Percentiles rank a stretch among this genome's conserved stretches.
phyloP scores from a whole-genome alignment of 2,113 vertebrate species.

The Panthera tigris region DNA sequence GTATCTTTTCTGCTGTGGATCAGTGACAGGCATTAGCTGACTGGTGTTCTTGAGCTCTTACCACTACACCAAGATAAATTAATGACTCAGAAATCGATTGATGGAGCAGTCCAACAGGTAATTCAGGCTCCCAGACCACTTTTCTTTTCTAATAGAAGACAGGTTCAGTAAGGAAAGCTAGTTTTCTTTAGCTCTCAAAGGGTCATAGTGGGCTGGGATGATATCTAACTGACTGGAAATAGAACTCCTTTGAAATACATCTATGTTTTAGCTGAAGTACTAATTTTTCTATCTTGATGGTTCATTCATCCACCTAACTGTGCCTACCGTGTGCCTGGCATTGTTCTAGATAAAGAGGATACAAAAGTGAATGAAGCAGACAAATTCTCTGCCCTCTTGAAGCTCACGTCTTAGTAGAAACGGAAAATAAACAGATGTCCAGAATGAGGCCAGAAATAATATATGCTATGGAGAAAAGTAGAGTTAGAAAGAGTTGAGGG shows the following conservation, averaged over 20 bases:
- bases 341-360: not conserved
- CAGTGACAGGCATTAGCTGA: not conserved
- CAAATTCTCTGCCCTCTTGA: not conserved
- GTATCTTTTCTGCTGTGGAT: not conserved
- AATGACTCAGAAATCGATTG: not conserved
- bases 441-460: not conserved
- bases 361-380: not conserved
- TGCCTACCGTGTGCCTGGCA: rapidly evolving
- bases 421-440: not conserved
- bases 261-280: not conserved
- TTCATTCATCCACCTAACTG: not conserved
- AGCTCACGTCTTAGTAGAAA: not conserved
- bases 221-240: conserved; percentile 49
- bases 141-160: not conserved
- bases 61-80: not conserved
- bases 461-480: not conserved
- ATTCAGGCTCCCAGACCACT: not conserved
- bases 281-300: not conserved
- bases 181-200: conserved; percentile 65
- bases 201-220: conserved; percentile 48
- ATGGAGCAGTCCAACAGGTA: not conserved
- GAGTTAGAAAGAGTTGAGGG: not conserved
- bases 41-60: not conserved
- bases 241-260: conserved; percentile 40
- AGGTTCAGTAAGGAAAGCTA: conserved; percentile 56